Evolutionary conservation across 2,888 invertebrate genomes (phyloP), one percentile per base, ranked within the genome.

Genomic region (Synergus itoensis): DNA sequence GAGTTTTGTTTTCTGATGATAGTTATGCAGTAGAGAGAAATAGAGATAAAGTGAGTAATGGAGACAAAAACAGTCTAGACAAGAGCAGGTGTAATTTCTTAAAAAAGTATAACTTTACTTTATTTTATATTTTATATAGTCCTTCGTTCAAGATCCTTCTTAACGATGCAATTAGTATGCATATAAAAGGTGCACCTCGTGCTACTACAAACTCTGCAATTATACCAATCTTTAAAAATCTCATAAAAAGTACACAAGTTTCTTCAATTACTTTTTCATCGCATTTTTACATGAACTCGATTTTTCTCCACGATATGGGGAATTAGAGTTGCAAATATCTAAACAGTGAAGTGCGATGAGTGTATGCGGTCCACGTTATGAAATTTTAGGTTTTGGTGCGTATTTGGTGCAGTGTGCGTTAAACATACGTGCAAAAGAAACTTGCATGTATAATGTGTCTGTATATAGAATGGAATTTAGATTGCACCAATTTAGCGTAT

Each of bases 401-500:
- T 28, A 21, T 60, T 60, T 21, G 12, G 60, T 21, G 21, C 12
- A 21, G 21, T 60, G 21, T 60, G 21, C 21, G 60, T 60, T 60
- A 60, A 60, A 14, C 45, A 45, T 11, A 14, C 14, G 14, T 45
- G 12, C 12, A 60, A 60, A 60, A 21, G 21, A 21, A 36, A 28
- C 21, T 67, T 67, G 67, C 45, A 69, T 28, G 60, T 18, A 48
- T 43, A 73, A 45, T 48, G 69, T 73, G 69, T 28, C 48, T 48
- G 69, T 16, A 53, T 48, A 73, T 73, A 36, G 69, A 28, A 48
- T 69, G 69, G 69, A 69, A 69, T 69, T 69, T 73, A 73, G 69
- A 73, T 73, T 73, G 69, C 48, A 73, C 69, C 69, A 73, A 73
- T 73, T 73, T 73, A 73, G n/a, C 69, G 48, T 79, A 80, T 80